Evolutionary conservation across 2,113 vertebrate genomes (phyloP).

Genomic region (Bungarus multicinctus): DNA sequence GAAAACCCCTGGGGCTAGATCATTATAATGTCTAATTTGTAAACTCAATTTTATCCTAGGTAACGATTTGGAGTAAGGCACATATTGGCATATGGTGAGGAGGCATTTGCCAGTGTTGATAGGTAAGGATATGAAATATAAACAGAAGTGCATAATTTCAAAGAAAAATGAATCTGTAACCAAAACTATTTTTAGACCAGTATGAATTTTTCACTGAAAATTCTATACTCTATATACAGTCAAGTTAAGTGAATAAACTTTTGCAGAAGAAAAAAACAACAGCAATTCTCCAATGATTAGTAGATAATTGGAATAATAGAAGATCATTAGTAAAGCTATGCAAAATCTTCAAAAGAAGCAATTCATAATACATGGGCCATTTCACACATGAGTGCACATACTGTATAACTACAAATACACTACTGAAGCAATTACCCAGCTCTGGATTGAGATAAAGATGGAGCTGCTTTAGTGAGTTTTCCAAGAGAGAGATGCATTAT

Average conservation of each 20-base stretch:
- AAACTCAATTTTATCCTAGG: neutral
- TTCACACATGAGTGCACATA: neutral
- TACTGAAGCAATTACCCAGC: neutral
- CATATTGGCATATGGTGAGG: neutral
- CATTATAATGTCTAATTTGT: neutral
- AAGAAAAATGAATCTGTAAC: neutral
- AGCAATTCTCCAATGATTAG: neutral
- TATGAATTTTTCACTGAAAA: neutral
- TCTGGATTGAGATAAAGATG: neutral
- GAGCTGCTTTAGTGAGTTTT: neutral
- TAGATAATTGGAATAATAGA: neutral
- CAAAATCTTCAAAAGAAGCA: neutral
- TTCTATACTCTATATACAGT: neutral
- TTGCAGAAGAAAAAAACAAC: neutral
- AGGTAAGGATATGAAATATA: neutral
- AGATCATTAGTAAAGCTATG: neutral
- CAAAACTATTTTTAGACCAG: neutral
- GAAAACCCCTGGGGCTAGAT: neutral
- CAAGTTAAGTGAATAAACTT: neutral
- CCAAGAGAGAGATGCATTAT: neutral
- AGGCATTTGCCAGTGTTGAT: neutral
- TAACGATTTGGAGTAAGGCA: neutral
- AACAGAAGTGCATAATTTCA: neutral
- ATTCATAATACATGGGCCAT: neutral
- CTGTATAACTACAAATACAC: neutral